phyloP scores from a whole-genome alignment of 2,888 invertebrate species.

The Furcula furcula region DNA sequence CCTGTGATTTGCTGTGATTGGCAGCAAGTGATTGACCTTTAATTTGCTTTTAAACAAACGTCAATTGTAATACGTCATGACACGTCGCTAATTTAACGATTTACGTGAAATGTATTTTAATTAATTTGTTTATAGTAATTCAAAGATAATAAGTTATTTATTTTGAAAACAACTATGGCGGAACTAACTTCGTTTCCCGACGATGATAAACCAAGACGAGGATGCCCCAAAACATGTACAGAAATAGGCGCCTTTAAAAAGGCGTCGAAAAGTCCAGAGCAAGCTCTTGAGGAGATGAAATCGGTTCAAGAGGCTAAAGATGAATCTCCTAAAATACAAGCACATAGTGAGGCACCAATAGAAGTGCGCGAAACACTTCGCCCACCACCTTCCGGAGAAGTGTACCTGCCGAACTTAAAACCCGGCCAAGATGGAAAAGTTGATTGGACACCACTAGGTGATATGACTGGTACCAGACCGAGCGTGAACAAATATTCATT shows the following conservation, averaged over 20 bases:
- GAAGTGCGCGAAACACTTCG: constrained; percentile 18
- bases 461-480: constrained; percentile 88
- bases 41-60: no score
- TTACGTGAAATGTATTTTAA: no score
- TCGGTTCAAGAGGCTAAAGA: constrained; percentile 22
- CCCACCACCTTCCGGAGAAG: constrained; percentile 33
- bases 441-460: constrained; percentile 87
- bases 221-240: constrained; percentile 60
- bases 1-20: no score
- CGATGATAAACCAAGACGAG: no score
- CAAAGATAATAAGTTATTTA: no score
- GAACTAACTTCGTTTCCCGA: constrained; percentile 51
- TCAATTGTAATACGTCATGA: no score
- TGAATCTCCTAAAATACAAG: constrained; percentile 3
- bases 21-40: no score
- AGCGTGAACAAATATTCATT: constrained; percentile 89
- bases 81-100: no score
- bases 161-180: constrained; percentile 13
- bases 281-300: constrained; percentile 34
- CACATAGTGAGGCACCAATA: constrained; percentile 3
- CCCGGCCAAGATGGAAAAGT: constrained; percentile 88
- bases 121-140: no score
- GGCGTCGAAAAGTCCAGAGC: constrained; percentile 42
- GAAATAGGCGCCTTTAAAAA: constrained; percentile 64
- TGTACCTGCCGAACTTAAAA: constrained; percentile 53